A percentile compares a stretch with the other conserved stretches of the same genome.
These are phyloP conservation scores for Rhagoletis zephyria DNA, from an alignment of 1,140 invertebrate species.

Conservation along the genomic window DNA sequence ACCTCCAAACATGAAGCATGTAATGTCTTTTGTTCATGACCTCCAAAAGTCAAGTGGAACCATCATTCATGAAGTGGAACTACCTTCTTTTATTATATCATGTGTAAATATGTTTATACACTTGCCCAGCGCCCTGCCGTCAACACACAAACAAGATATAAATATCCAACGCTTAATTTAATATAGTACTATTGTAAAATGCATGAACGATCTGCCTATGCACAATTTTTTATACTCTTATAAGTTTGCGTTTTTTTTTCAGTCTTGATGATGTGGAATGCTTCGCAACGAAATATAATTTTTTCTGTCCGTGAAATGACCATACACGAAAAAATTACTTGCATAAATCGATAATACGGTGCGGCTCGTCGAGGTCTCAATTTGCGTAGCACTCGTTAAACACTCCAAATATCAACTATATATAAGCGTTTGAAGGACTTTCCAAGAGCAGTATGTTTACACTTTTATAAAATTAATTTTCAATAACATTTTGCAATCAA, in stretches of 20 bases:
- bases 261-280: neutral
- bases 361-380: neutral
- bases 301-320: slow-evolving; percentile 5
- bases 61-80: no score
- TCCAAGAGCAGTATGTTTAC: neutral
- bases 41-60: no score
- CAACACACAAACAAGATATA: slow-evolving; percentile 32
- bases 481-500: slow-evolving; percentile 19
- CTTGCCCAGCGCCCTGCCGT: neutral
- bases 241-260: neutral
- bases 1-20: no score
- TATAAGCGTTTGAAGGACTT: neutral
- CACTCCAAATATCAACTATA: neutral
- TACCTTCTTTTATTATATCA: neutral
- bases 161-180: slow-evolving; percentile 24
- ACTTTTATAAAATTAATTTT: slow-evolving; percentile 27
- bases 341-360: slow-evolving; percentile 36
- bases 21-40: no score
- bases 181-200: neutral
- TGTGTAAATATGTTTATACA: slow-evolving; percentile 3
- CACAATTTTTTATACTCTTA: neutral
- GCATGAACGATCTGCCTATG: neutral
- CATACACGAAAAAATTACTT: slow-evolving; percentile 17
- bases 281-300: neutral
- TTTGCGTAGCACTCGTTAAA: slow-evolving; percentile 39